Base-by-base conservation (phyloP, 2,888 invertebrate genomes). In the Cistogaster globosa region DNA sequence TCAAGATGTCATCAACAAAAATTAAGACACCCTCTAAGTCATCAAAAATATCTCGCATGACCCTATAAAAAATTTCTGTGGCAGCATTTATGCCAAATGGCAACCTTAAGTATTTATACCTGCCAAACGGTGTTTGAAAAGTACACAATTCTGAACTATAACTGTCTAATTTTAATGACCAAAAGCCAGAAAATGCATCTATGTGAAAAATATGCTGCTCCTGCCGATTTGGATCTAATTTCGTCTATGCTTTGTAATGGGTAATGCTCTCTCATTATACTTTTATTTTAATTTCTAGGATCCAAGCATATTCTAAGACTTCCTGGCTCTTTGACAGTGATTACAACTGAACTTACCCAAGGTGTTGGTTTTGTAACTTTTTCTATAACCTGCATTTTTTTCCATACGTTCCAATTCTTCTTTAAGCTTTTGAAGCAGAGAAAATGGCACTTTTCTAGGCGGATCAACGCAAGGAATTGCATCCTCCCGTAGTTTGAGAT, bases 41-140 rank as follows among this genome's bases (percentile, higher is more conserved):
- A 58, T 53, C 69, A 53, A 79, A 72, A 42, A 45, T 4, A 55
- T 79, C 79, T 55, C n/a, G 16, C 65, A 72, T 65, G 16, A 79
- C 58, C 20, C 72, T 81, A 58, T 81, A 53, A 20, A 81, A 74
- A 26, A 81, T 67, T 51, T 74, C 55, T 11, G 72, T 74, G 20
- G 74, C 38, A 22, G 74, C 68, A 55, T 69, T 75, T 48, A 81
- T 74, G 18, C 74, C 74, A 53, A 67, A 74, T n/a, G 62, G 74
- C 51, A 74, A 20, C 18, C 68, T 74, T 3, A 75, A 26, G 51
- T 75, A 81, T 45, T 53, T 68, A 38, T 81, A 75, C 45, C 67
- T 55, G 20, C 79, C 72, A 80, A 58, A 72, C 22, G 72, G 72
- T 71, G 42, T 65, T 80, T 81, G 81, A 63, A 80, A 80, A 51